Conservation (phyloP, 2,113 vertebrate species). For the Empidonax alnorum region DNA sequence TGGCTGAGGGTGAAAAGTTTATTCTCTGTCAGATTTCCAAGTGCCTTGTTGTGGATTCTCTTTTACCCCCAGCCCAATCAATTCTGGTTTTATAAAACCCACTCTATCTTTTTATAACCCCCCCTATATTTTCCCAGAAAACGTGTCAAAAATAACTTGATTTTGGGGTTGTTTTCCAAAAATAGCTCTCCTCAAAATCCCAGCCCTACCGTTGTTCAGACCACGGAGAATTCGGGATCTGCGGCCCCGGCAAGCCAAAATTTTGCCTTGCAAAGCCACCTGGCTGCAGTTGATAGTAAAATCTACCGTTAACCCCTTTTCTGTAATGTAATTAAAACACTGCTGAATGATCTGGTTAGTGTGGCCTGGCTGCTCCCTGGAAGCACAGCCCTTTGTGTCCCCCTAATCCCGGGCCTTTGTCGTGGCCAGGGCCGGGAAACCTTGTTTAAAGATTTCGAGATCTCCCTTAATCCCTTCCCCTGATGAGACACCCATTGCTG, state of each 20-base stretch:
- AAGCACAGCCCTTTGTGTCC: not conserved
- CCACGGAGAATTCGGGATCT: not conserved
- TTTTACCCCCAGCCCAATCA: accelerated
- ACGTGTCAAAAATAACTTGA: not conserved
- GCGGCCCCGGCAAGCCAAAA: not conserved
- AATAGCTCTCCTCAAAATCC: not conserved
- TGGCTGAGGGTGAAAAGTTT: not conserved
- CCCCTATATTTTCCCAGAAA: not conserved
- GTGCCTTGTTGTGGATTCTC: not conserved
- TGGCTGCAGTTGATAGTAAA: conserved; percentile 52
- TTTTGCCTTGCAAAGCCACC: conserved; percentile 43
- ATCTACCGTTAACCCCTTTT: conserved; percentile 22
- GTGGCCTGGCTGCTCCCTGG: not conserved
- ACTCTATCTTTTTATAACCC: not conserved
- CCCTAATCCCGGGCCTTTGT: conserved; percentile 34
- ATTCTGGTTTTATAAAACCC: not conserved
- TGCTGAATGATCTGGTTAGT: conserved; percentile 8
- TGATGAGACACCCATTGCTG: conserved; percentile 79
- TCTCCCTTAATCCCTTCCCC: conserved; percentile 78
- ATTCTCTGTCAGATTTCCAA: not conserved
- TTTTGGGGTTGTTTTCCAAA: not conserved
- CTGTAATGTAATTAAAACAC: conserved; percentile 55
- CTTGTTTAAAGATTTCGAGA: conserved; percentile 78
- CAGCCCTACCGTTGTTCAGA: not conserved
- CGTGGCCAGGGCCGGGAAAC: conserved; percentile 54